Base-by-base conservation (phyloP, 2,113 vertebrate genomes). In the Australoheros scitulus region DNA sequence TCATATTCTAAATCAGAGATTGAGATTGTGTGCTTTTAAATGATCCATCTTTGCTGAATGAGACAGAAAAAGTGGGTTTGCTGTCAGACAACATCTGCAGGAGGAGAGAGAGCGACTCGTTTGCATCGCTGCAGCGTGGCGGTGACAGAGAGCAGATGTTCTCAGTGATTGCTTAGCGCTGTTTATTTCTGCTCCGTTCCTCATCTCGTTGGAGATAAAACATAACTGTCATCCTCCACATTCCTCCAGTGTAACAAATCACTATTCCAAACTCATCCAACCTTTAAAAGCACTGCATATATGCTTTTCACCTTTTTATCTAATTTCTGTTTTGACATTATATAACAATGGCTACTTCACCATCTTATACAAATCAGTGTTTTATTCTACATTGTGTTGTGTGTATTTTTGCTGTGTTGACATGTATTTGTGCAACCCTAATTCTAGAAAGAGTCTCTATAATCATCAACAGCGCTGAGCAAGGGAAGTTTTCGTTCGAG, bases 121-220 rank as follows among this genome's bases (percentile, higher is more conserved):
- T 86, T 90, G 68, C 87, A 60, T 89, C 56, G 8, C 77, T 83
- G 82, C 82, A 63, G 83, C 2, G 79, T 84, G 9, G 52, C 68
- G 56, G 82, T 92, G 92, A 92, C 92, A 91, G 88, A 80, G 86
- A 93, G 72, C 92, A 93, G 93, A 92, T 92, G 93, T 92, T 94
- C 20, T 3, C 70, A 43, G 83, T 85, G 88, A 90, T 88, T 87
- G 85, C 72, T 87, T 70, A 61, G 82, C 52, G 3, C 61, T 83
- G 79, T 80, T 88, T 70, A 85, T 82, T 82, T 57, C 79, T 84
- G 43, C 81, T 77, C 57, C 58, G 34, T 58, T 81, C 60, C 76
- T 88, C 68, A 15, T 76, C 47, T 15, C 2, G 17, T 56, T 34
- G 50, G 41, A 84, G 61, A 74, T 77, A 78, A 90, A 86, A 86